Base-by-base conservation (phyloP, 2,113 vertebrate species). In the Eulemur rufifrons region DNA sequence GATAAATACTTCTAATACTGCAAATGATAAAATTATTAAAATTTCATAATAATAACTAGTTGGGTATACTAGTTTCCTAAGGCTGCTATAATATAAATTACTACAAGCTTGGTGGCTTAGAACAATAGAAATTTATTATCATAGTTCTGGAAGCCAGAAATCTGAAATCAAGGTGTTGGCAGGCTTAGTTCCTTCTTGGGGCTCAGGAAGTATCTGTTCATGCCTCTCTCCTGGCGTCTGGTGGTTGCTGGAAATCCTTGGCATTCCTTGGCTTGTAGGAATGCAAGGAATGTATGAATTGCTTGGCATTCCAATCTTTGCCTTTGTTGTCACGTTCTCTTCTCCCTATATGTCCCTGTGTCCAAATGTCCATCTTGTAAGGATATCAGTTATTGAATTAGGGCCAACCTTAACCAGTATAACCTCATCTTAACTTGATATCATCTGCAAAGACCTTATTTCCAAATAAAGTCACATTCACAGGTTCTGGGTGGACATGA, bases 11-110 rank as follows among this genome's bases (percentile, higher is more conserved):
- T 63, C 32, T 86, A 25, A 39, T 80, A 90, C 5, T 47, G n/a
- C 39, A 91, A 96, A 81, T 94, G 61, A 89, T 61, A n/a, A 94
- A 52, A 91, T 94, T 92, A 89, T 83, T 87, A 82, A 82, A 89
- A 77, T 94, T 96, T 6, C 8, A 6, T 92, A 82, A 47, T 86
- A 25, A 6, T 91, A 78, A 34, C 37, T 64, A 11, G 11, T 39
- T 84, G 52, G 45, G 18, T 78, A 0, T 97, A 52, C 88, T 93
- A 61, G 69, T 93, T 96, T 87, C 29, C 34, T 90, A n/a, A 6
- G 27, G 2, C 29, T 88, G 12, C 64, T 4, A 8, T 91, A 63
- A 80, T 0, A 3, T 82, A 73, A 88, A 87, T 91, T 77, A 91
- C 34, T 74, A 20, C 12, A 88, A 88, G 78, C 20, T 45, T 78